A percentile compares a stretch with the other conserved stretches of the same genome.
phyloP scores from a whole-genome alignment of 92 coral and sea anemone genomes.

The Siderastrea radians region DNA sequence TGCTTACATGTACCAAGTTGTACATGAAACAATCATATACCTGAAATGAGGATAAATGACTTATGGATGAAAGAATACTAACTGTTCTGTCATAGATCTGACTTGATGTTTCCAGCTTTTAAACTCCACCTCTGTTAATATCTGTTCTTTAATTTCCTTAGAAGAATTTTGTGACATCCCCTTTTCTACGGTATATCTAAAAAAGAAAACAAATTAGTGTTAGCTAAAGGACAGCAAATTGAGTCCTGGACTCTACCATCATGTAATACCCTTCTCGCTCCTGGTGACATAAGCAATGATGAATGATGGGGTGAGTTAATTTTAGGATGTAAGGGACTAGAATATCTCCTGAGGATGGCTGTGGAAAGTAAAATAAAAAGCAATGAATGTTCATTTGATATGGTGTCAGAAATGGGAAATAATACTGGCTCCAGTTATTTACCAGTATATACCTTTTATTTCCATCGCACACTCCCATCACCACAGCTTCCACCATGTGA shows the following conservation, averaged over 20 bases:
- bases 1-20: too few relatives aligned
- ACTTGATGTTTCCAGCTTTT: conserved; percentile 74
- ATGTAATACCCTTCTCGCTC: too few relatives aligned
- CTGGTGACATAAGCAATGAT: too few relatives aligned
- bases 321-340: too few relatives aligned
- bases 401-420: background rate
- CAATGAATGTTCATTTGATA: background rate
- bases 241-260: too few relatives aligned
- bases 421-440: background rate
- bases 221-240: too few relatives aligned
- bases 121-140: conserved; percentile 57
- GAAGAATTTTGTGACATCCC: conserved; percentile 55
- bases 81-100: conserved; percentile 67
- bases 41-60: too few relatives aligned
- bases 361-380: background rate
- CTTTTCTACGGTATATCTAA: conserved; percentile 53
- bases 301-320: too few relatives aligned
- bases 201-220: background rate
- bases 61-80: conserved; percentile 26
- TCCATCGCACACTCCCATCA: conserved; percentile 85
- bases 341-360: background rate
- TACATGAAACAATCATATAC: too few relatives aligned
- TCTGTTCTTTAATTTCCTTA: conserved; percentile 71
- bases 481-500: conserved; percentile 96
- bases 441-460: conserved; percentile 65